Conservation (phyloP, 2,113 vertebrate genomes). For the Neoarius graeffei region DNA sequence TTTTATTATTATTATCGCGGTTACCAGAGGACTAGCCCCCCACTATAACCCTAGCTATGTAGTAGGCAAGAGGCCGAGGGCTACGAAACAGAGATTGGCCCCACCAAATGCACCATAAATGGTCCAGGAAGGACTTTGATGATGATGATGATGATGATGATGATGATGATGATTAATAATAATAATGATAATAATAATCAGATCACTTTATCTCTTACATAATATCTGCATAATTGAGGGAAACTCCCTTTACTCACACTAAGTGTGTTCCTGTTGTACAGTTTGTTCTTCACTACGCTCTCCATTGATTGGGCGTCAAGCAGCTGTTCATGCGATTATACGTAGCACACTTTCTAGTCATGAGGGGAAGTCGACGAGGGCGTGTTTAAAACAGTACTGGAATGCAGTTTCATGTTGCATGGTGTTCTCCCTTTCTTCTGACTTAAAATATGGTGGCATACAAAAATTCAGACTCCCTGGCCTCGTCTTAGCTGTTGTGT, state of each 20-base stretch:
- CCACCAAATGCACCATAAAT: too few species aligned
- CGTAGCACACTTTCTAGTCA: neutral
- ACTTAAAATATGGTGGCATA: neutral
- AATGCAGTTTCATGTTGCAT: conserved; percentile 29
- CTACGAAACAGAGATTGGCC: too few species aligned
- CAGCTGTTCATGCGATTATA: neutral
- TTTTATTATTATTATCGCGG: too few species aligned
- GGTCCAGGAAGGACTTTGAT: too few species aligned
- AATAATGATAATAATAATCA: neutral
- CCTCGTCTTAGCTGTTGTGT: neutral
- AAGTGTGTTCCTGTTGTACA: neutral
- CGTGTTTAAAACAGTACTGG: neutral
- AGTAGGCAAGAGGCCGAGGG: too few species aligned
- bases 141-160: neutral
- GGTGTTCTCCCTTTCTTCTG: neutral
- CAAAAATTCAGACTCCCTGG: conserved; percentile 8
- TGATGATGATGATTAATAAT: too few species aligned
- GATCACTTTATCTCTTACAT: neutral
- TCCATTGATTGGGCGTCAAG: neutral
- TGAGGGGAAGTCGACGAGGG: neutral
- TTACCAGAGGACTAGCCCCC: too few species aligned
- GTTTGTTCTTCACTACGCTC: neutral
- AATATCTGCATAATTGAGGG: neutral
- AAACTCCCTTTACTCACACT: neutral
- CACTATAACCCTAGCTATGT: too few species aligned